These are phyloP conservation scores for Aspidoscelis tigris DNA, from an alignment of 2,113 vertebrate species.

Conservation along the genomic window DNA sequence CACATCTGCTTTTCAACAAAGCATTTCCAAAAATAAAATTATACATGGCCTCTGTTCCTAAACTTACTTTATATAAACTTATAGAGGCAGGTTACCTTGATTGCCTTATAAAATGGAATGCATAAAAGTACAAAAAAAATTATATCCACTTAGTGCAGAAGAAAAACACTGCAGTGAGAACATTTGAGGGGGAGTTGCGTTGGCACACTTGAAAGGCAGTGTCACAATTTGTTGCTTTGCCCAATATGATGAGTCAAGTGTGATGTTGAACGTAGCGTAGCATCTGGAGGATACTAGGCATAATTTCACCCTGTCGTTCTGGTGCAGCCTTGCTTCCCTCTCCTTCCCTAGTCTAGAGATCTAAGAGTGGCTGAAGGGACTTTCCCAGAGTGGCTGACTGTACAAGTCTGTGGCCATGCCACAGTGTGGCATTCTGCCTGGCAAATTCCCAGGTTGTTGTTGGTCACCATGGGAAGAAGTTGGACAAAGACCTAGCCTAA, in stretches of 20 bases:
- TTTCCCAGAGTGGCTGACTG: no score
- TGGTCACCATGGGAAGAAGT: no score
- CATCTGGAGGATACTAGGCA: neutral
- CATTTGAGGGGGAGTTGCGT: neutral
- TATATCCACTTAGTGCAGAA: slow-evolving; percentile 21
- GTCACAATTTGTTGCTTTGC: neutral
- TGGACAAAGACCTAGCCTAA: no score
- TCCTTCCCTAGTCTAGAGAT: no score
- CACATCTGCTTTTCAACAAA: slow-evolving; percentile 71
- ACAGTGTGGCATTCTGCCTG: no score
- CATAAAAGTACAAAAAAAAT: slow-evolving; percentile 16
- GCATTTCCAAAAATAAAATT: slow-evolving; percentile 38
- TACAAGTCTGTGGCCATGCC: no score
- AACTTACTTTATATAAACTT: slow-evolving; percentile 44
- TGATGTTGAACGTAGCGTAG: neutral
- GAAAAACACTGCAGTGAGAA: neutral
- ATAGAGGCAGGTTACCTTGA: slow-evolving; percentile 39
- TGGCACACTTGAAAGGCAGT: neutral
- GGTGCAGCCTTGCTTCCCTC: no score
- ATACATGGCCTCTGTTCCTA: slow-evolving; percentile 42
- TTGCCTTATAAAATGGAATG: neutral
- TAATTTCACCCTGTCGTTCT: no score
- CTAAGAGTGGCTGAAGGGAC: no score
- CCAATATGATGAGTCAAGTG: neutral
- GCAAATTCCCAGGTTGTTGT: no score